Percentiles rank a stretch among this genome's conserved stretches.
Evolutionary conservation across 2,113 vertebrate species (phyloP).

Genomic region (Perccottus glenii): DNA sequence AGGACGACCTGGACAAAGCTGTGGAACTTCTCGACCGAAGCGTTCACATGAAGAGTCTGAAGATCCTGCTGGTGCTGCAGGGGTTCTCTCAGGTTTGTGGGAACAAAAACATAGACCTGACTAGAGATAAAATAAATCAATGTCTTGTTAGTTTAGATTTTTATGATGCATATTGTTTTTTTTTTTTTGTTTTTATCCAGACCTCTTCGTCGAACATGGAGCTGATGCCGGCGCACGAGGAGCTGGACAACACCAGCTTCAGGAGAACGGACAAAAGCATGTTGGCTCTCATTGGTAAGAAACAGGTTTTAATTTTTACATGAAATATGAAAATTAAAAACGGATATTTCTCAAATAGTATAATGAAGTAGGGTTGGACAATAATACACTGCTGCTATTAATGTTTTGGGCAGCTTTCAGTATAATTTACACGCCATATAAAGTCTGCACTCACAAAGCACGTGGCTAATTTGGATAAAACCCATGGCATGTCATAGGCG

Average conservation of each 20-base stretch:
- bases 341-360: no score
- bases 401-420: no score
- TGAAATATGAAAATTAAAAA: no score
- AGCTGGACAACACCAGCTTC: constrained; percentile 91
- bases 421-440: no score
- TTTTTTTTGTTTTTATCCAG: constrained; percentile 23
- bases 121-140: no score
- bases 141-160: no score
- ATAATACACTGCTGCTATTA: no score
- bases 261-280: constrained; percentile 82
- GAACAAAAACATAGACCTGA: neutral
- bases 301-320: neutral
- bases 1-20: constrained; percentile 97
- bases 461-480: no score
- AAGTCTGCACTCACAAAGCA: no score
- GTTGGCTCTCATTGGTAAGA: constrained; percentile 85
- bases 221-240: constrained; percentile 85
- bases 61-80: constrained; percentile 92
- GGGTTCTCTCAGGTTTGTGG: constrained; percentile 84
- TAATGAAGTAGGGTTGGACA: no score
- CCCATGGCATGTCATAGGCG: no score
- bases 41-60: constrained; percentile 97
- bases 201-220: constrained; percentile 83
- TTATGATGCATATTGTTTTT: no score
- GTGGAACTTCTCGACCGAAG: constrained; percentile 96